Evolutionary conservation across 2,888 invertebrate genomes (phyloP).

Genomic region (Drosophila dives): DNA sequence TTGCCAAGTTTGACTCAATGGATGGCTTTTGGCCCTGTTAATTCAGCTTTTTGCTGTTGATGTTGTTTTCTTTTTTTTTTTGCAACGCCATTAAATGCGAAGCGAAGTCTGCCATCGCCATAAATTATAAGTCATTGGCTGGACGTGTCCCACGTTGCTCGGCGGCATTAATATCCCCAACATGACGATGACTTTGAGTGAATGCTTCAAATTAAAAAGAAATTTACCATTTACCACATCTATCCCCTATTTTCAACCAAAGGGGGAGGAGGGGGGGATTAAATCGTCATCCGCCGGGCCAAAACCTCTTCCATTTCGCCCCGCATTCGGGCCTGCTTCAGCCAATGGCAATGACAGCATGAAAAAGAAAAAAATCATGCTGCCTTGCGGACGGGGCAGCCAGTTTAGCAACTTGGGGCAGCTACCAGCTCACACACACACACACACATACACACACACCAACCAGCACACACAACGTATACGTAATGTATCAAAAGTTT

Average conservation of each 20-base stretch:
- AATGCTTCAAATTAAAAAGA: conserved; percentile 83
- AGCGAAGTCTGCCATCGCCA: conserved; percentile 67
- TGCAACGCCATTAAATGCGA: conserved; percentile 64
- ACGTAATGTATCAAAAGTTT: conserved; percentile 71
- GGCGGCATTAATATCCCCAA: conserved; percentile 75
- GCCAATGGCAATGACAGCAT: conserved; percentile 48
- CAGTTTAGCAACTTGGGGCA: conserved; percentile 31
- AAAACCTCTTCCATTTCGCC: neutral
- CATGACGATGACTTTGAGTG: conserved; percentile 83
- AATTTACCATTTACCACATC: conserved; percentile 80
- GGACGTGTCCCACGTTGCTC: conserved; percentile 51
- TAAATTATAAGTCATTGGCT: conserved; percentile 81
- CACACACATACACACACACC: conserved; percentile 12
- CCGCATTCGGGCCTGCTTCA: conserved; percentile 3
- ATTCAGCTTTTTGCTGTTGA: neutral
- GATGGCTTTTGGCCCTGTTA: neutral
- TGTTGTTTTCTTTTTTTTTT: conserved; percentile 20
- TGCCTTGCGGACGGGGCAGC: conserved; percentile 17
- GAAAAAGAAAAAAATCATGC: conserved; percentile 33
- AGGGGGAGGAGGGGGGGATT: conserved; percentile 26
- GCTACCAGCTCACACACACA: conserved; percentile 8
- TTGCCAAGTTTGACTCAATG: neutral
- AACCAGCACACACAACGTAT: conserved; percentile 33
- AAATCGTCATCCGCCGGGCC: conserved; percentile 21
- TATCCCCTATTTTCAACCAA: conserved; percentile 30